phyloP scores from a whole-genome alignment of 2,113 vertebrate species.

The Apodemus sylvaticus region DNA sequence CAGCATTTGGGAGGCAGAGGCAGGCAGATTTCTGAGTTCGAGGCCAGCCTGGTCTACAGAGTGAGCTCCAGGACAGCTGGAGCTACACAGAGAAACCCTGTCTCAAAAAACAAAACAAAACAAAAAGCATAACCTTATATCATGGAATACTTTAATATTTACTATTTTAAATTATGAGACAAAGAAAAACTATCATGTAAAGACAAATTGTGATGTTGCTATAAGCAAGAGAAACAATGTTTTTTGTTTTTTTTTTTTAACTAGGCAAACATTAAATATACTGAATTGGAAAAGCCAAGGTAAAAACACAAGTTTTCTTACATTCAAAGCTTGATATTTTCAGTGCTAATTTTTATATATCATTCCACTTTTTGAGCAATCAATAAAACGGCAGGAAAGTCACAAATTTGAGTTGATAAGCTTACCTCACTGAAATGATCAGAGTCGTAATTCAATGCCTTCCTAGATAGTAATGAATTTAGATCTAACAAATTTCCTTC shows the following conservation, averaged over 20 bases:
- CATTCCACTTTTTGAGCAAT: slow-evolving; percentile 6
- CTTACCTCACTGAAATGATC: slow-evolving; percentile 77
- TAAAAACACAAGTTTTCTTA: slow-evolving; percentile 33
- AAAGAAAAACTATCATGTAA: not conserved
- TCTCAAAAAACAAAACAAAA: too few species aligned
- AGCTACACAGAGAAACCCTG: too few species aligned
- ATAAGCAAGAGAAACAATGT: not conserved
- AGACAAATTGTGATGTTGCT: not conserved
- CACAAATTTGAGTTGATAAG: slow-evolving; percentile 35
- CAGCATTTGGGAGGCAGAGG: too few species aligned
- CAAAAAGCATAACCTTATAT: not conserved
- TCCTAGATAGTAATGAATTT: slow-evolving; percentile 79
- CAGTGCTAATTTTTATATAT: not conserved
- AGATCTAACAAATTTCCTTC: slow-evolving; percentile 81
- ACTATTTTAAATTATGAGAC: slow-evolving; percentile 30
- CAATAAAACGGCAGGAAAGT: not conserved
- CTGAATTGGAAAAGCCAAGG: slow-evolving; percentile 14
- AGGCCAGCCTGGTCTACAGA: too few species aligned
- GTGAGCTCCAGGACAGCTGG: too few species aligned
- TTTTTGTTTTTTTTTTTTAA: not conserved
- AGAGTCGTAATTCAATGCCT: slow-evolving; percentile 72
- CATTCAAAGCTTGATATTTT: not conserved
- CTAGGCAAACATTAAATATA: not conserved
- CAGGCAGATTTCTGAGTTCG: too few species aligned
- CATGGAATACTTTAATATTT: not conserved